Base-by-base conservation (phyloP, 2,888 invertebrate genomes). In the Sarcophaga subvicina region DNA sequence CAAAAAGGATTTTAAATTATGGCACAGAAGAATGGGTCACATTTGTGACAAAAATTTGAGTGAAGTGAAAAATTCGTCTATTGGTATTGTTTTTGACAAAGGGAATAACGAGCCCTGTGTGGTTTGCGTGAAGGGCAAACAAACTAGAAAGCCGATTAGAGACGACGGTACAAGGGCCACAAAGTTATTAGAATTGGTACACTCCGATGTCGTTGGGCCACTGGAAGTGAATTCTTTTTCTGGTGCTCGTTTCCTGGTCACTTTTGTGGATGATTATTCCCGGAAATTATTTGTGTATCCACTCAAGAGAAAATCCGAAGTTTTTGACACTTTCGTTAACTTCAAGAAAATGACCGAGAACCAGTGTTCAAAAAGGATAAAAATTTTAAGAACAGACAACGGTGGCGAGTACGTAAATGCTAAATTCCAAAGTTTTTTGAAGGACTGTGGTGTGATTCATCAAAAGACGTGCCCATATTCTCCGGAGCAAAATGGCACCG, bases 21-120 rank as follows among this genome's bases (percentile, higher is more conserved):
- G 90, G 89, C 90, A 90, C 64, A 86, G 88, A 12, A 82, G 90
- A 67, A 67, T 90, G 66, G 89, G 88, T n/a, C 89, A 89, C 45
- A 88, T 90, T 45, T 89, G 89, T 75, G 69, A 63, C n/a, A 79
- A 6, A 37, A 22, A 22, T 37, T 37, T 37, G 37, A 6, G 22
- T 37, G 37, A 6, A 37, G 37, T 37, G 84, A 22, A 73, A 73
- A 78, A 83, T n/a, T 69, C 63, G 2, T 66, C 17, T 27, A 12
- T 11, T 64, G 72, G 71, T 4, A 64, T 80, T 14, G 25, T 47
- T 25, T 71, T 72, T 79, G 63, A 27, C 27, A 27, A 27, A n/a
- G 8, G 54, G 11, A 69, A 12, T 12, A 69, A 77, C 5, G 60
- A 73, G 1, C 67, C 60, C 8, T 85, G 84, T 22, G 22, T 22